Percentiles rank a stretch among this genome's conserved stretches.
Conservation (phyloP, 1,140 invertebrate species). For the Eumeta japonica region DNA sequence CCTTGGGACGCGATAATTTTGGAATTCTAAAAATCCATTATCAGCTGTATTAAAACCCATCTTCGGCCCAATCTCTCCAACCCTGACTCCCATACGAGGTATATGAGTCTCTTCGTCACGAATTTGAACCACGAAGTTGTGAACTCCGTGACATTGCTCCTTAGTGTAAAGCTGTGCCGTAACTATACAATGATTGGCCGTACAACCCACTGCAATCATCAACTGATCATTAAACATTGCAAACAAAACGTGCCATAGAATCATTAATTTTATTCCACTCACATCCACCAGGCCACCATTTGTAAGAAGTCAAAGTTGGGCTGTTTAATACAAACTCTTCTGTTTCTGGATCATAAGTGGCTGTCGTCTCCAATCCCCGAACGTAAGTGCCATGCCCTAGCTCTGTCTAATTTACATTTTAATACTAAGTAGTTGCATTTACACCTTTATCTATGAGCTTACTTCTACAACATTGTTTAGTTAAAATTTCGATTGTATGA, state of each 20-base stretch:
- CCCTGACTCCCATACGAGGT: conserved; percentile 81
- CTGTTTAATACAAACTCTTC: conserved; percentile 85
- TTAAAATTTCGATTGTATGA: neutral
- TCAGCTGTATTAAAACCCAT: conserved; percentile 86
- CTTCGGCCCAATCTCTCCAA: conserved; percentile 92
- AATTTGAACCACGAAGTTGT: conserved; percentile 90
- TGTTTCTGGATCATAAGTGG: conserved; percentile 80
- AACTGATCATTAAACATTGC: no score
- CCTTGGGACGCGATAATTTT: conserved; percentile 82
- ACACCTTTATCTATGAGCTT: neutral
- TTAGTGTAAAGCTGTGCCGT: conserved; percentile 85
- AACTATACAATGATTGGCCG: conserved; percentile 84
- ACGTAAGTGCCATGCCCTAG: conserved; percentile 92
- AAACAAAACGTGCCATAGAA: no score
- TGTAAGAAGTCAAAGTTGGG: conserved; percentile 81
- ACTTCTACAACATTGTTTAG: conserved; percentile 2
- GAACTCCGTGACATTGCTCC: conserved; percentile 81
- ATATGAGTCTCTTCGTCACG: conserved; percentile 82
- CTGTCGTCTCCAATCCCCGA: conserved; percentile 86
- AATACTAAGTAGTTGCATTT: neutral
- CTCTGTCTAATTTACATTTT: conserved; percentile 70
- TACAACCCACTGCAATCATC: conserved; percentile 88
- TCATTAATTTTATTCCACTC: conserved; percentile 66
- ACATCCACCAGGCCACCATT: conserved; percentile 93
- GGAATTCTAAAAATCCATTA: conserved; percentile 86